Base-by-base conservation (phyloP, 1,140 invertebrate species). In the Philaenus spumarius region DNA sequence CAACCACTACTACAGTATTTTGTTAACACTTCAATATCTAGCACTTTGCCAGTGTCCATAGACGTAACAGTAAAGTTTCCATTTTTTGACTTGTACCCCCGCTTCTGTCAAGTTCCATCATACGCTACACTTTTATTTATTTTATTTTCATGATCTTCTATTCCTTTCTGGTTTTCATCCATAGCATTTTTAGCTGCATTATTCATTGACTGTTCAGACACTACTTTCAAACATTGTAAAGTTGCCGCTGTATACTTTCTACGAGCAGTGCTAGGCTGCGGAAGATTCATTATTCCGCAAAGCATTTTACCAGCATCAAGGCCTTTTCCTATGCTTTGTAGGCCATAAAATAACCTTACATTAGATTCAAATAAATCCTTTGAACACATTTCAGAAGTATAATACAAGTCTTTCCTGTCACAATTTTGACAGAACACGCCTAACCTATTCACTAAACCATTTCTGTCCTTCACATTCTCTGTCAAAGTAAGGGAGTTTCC, bases 1-100 rank as follows among this genome's bases (percentile, higher is more conserved):
- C 45, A 47, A 5, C 45, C 45, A n/a, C n/a, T n/a, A 47, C 45
- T 45, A 45, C 42, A 45, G 19, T 45, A 45, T 17, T 47, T 22
- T 20, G 22, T 47, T n/a, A 47, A 19, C 4, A 47, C 20, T 23
- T 47, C 45, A 6, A 4, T 9, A n/a, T 47, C 9, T 22, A 47
- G 12, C 11, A 20, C 19, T 47, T 6, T 47, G 12, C 45, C 45
- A 5, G 45, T 47, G n/a, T 47, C 45, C 12, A 47, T 7, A 22
- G 9, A 23, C 2, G 17, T 22, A 23, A 23, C 20, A 6, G 45
- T 23, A 7, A 19, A 19, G 6, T n/a, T 12, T 17, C 45, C 45
- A 7, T 7, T 47, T 47, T 20, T 47, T 47, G 19, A 4, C n/a
- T 47, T 47, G 15, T 22, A 47, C 15, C 15, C 22, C 6, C 45